Base-by-base conservation (phyloP, 2,888 invertebrate species). In the Dasysyrphus tricinctus region DNA sequence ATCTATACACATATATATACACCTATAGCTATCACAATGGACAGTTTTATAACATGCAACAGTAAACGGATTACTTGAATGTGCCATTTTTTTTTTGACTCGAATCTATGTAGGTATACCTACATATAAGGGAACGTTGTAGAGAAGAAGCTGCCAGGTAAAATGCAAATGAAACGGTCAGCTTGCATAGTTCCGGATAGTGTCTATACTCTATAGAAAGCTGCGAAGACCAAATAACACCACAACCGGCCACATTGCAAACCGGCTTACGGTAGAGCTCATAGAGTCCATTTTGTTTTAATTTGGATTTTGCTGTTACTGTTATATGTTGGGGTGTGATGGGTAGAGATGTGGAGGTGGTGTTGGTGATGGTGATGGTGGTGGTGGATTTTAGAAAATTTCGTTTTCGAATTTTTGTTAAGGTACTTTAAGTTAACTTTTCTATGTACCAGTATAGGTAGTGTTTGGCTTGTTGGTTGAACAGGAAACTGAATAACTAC, bases 21-120 rank as follows among this genome's bases (percentile, higher is more conserved):
- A 12, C 5, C n/a, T 34, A 37, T 51, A 67, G 24, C 34, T 79
- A 63, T 54, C 63, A 63, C 70, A 56, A 63, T 70, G 70, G 47
- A 42, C 76, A 56, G 32, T 29, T 72, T 32, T 42, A 42, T 47
- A 37, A 32, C 47, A 77, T 81, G 77, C 77, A 63, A 70, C 77
- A 77, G 70, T 72, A 77, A 81, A 69, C 70, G 77, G 77, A 81
- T 81, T 81, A 81, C 81, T 81, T 65, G 81, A 72, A 72, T 77
- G 61, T 49, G 29, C n/a, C 37, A 63, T 12, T 75, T 72, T 63
- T 37, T 54, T 63, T 70, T 63, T n/a, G 7, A 8, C 4, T 51
- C 5, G 37, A n/a, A 16, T 11, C 16, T 44, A 44, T 44, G n/a
- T 42, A 14, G n/a, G n/a, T n/a, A n/a, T n/a, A n/a, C n/a, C n/a